These are phyloP conservation scores for Vannuccia rotundouncinata DNA, from an alignment of 2,888 invertebrate species.

Conservation along the genomic window DNA sequence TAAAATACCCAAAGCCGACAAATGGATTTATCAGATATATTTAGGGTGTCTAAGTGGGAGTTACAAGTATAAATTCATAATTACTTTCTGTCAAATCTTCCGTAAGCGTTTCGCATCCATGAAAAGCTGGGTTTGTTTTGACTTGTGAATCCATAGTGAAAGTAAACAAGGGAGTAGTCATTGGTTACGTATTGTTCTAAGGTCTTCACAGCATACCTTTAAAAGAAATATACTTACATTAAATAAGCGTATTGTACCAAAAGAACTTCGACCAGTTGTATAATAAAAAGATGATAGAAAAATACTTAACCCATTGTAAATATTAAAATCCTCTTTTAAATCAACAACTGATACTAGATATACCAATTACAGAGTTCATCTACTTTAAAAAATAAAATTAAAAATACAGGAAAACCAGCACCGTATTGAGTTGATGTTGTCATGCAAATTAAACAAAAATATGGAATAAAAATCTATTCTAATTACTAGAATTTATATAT, in stretches of 20 bases:
- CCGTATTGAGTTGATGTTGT: no score
- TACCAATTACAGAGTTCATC: background rate
- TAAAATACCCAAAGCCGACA: no score
- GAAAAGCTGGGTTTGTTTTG: conserved; percentile 88
- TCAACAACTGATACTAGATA: background rate
- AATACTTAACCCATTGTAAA: no score
- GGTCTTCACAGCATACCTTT: conserved; percentile 81
- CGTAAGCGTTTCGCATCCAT: conserved; percentile 93
- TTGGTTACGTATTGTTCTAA: conserved; percentile 94
- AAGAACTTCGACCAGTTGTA: background rate
- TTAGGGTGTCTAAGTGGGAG: no score
- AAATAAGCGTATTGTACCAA: background rate
- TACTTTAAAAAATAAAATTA: background rate
- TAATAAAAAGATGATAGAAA: background rate
- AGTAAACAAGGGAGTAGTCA: conserved; percentile 94
- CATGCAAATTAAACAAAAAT: no score
- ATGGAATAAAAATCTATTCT: no score
- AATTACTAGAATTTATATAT: no score
- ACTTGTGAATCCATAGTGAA: conserved; percentile 88
- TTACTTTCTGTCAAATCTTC: conserved; percentile 84
- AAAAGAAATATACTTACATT: conserved; percentile 9
- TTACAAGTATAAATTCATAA: no score
- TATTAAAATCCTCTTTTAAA: no score
- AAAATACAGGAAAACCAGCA: no score
- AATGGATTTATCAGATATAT: no score